phyloP scores from a whole-genome alignment of 2,888 invertebrate genomes.

The Campaea margaritaria region DNA sequence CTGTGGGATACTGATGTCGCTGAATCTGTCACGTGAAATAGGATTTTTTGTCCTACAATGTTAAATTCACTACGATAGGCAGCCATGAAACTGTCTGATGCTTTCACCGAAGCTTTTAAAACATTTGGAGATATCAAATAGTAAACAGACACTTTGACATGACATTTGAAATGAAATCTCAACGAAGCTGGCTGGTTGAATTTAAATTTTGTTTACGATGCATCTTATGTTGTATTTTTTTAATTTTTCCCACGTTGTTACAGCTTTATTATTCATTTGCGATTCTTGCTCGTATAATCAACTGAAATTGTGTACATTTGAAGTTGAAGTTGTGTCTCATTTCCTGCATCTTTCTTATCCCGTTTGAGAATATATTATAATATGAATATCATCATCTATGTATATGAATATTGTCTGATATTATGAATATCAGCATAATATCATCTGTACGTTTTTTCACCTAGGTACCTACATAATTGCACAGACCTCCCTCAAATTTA shows the following conservation, averaged over 20 bases:
- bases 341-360: background rate
- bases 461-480: no score
- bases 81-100: no score
- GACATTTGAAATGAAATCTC: conserved; percentile 16
- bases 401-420: no score
- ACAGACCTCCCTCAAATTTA: no score
- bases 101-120: background rate
- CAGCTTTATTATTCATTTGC: conserved; percentile 17
- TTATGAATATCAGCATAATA: no score
- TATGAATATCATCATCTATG: no score
- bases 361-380: no score
- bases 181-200: conserved; percentile 10
- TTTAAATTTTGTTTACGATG: conserved; percentile 10
- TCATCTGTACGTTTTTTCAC: no score
- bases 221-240: conserved; percentile 11
- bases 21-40: no score
- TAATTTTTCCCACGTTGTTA: conserved; percentile 4
- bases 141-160: conserved; percentile 14
- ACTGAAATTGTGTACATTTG: conserved; percentile 15
- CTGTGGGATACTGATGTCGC: no score
- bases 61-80: no score
- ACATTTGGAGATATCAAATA: conserved; percentile 7
- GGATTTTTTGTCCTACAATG: no score
- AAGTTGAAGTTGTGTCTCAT: background rate
- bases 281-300: conserved; percentile 28